phyloP scores from a whole-genome alignment of 2,888 invertebrate genomes.

The Apodemia zela region DNA sequence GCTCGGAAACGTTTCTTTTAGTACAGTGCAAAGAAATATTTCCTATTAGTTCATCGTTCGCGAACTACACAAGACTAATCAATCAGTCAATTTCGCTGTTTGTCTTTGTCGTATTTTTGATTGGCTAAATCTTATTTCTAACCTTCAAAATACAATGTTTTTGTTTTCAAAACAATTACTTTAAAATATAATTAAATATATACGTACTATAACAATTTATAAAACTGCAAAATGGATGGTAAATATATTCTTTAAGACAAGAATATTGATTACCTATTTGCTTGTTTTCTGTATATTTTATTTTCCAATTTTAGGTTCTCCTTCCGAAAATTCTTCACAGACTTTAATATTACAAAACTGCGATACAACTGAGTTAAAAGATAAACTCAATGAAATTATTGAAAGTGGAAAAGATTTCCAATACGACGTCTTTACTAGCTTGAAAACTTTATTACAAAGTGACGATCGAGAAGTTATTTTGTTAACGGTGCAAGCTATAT shows the following conservation, averaged over 20 bases:
- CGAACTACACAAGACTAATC: too few relatives aligned
- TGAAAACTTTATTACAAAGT: slow-evolving; percentile 61
- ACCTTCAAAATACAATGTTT: slow-evolving; percentile 11
- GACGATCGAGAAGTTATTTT: slow-evolving; percentile 75
- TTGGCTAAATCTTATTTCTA: slow-evolving; percentile 4
- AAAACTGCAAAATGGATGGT: slow-evolving; percentile 33
- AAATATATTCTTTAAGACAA: slow-evolving; percentile 24
- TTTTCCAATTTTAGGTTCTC: slow-evolving; percentile 9
- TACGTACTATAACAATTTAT: neutral
- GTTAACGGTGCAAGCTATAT: slow-evolving; percentile 85
- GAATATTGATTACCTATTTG: slow-evolving; percentile 5
- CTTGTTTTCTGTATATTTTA: slow-evolving; percentile 15
- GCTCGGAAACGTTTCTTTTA: too few relatives aligned
- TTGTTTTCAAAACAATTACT: slow-evolving; percentile 19
- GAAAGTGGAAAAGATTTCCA: slow-evolving; percentile 65
- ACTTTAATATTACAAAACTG: slow-evolving; percentile 62
- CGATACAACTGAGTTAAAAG: slow-evolving; percentile 62
- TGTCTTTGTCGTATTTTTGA: slow-evolving; percentile 1
- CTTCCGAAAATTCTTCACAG: slow-evolving; percentile 48
- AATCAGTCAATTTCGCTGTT: neutral
- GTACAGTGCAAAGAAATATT: too few relatives aligned
- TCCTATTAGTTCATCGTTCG: too few relatives aligned
- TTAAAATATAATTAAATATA: neutral
- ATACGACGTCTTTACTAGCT: slow-evolving; percentile 63
- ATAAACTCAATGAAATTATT: slow-evolving; percentile 68